These are phyloP conservation scores for Philaethria dido DNA, from an alignment of 2,888 invertebrate genomes.

Conservation along the genomic window DNA sequence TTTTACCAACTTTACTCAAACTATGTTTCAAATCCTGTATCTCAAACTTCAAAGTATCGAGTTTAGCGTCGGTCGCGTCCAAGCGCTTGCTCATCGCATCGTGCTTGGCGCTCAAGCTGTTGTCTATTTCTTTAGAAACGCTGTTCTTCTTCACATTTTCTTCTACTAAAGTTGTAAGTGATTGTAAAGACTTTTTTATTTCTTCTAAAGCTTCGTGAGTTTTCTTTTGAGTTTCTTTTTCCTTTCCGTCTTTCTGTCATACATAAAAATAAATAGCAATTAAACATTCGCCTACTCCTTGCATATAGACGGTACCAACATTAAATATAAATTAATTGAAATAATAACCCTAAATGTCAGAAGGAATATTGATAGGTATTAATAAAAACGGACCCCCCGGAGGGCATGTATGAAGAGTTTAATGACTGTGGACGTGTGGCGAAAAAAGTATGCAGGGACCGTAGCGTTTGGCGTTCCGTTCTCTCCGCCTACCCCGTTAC, in stretches of 20 bases:
- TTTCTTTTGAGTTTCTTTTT: conserved; percentile 85
- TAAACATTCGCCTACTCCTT: background rate
- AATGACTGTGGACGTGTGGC: no score
- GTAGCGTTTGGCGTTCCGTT: no score
- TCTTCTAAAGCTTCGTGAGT: conserved; percentile 82
- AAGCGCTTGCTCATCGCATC: conserved; percentile 60
- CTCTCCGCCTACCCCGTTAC: no score
- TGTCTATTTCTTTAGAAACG: conserved; percentile 53
- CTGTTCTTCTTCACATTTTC: conserved; percentile 49
- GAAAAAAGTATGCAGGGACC: no score
- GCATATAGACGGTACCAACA: background rate
- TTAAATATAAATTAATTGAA: background rate
- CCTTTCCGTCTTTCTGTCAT: conserved; percentile 86
- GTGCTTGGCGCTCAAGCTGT: conserved; percentile 60
- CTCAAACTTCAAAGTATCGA: conserved; percentile 67
- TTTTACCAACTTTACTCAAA: conserved; percentile 61
- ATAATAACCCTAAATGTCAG: no score
- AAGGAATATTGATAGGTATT: no score
- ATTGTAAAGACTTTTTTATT: conserved; percentile 66
- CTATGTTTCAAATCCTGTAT: conserved; percentile 64
- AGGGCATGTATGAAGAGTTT: no score
- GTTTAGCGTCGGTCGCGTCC: conserved; percentile 68
- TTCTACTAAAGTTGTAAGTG: conserved; percentile 54
- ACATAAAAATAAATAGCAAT: conserved; percentile 19
- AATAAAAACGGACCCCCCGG: no score